Percentiles rank a stretch among this genome's conserved stretches.
Evolutionary conservation across 2,797 vertebrate genomes (phyloP).

Genomic region (Erethizon dorsatum): DNA sequence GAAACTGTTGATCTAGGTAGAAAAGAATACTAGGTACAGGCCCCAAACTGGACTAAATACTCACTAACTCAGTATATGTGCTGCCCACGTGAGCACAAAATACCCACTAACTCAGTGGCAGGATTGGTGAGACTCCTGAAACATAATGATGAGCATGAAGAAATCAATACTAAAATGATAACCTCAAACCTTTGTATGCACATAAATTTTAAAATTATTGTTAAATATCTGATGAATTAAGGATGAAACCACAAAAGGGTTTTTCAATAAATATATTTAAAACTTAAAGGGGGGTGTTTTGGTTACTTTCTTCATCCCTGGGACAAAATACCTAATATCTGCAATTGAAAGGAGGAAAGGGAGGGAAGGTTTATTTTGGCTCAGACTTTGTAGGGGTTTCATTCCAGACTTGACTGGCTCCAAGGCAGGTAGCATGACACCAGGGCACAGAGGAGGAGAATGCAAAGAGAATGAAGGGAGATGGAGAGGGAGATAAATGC

Average conservation of each 20-base stretch:
- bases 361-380: not conserved
- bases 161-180: conserved; percentile 42
- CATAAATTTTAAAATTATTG: not conserved
- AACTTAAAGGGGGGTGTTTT: not conserved
- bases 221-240: conserved; percentile 18
- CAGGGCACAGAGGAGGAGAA: not conserved
- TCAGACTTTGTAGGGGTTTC: not conserved
- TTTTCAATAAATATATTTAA: not conserved
- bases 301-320: not conserved
- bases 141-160: not conserved
- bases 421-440: not conserved
- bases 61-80: not conserved
- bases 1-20: not conserved
- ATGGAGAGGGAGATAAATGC: not conserved
- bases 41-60: not conserved
- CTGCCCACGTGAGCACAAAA: too few species aligned
- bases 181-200: not conserved
- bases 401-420: not conserved
- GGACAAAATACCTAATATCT: not conserved
- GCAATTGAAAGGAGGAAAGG: not conserved
- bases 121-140: conserved; percentile 1
- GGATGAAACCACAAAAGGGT: not conserved
- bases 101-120: not conserved
- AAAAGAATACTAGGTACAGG: not conserved
- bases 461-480: not conserved